Conservation (phyloP, 2,888 invertebrate species). For the Tortricodes alternella region DNA sequence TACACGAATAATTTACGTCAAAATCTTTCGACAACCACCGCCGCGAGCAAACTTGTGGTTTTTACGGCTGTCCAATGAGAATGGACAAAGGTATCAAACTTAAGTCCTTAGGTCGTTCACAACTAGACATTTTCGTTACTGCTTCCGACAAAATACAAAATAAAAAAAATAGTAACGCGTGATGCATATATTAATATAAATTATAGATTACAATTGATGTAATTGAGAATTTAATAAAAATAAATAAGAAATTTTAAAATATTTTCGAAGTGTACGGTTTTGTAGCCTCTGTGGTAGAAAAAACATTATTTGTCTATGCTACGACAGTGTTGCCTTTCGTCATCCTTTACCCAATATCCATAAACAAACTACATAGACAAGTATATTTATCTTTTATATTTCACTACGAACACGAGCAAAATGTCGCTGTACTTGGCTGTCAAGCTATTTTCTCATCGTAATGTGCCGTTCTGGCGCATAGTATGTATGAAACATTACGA, state of each 20-base stretch:
- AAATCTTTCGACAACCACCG: conserved; percentile 28
- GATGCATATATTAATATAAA: not conserved
- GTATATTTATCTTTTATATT: conserved; percentile 64
- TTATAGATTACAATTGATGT: not conserved
- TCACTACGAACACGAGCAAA: conserved; percentile 68
- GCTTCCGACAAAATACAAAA: too few relatives aligned
- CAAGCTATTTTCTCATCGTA: conserved; percentile 82
- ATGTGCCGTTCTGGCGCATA: conserved; percentile 82
- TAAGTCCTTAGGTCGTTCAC: not conserved
- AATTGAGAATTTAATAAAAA: not conserved
- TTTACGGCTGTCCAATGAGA: conserved; percentile 13
- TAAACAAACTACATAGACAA: conserved; percentile 60
- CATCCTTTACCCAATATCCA: conserved; percentile 33
- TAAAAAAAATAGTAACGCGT: too few relatives aligned
- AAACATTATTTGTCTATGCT: not conserved
- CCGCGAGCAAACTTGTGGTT: conserved; percentile 28
- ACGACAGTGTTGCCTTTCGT: conserved; percentile 26
- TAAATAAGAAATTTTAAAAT: not conserved
- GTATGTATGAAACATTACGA: conserved; percentile 79
- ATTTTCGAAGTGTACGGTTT: too few relatives aligned
- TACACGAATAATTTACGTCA: conserved; percentile 81
- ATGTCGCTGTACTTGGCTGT: conserved; percentile 82
- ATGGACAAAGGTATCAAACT: conserved; percentile 14
- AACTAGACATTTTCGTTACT: not conserved
- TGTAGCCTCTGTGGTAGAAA: conserved; percentile 2